phyloP scores from a whole-genome alignment of 1,140 invertebrate genomes.

The Drosophila sproati region DNA sequence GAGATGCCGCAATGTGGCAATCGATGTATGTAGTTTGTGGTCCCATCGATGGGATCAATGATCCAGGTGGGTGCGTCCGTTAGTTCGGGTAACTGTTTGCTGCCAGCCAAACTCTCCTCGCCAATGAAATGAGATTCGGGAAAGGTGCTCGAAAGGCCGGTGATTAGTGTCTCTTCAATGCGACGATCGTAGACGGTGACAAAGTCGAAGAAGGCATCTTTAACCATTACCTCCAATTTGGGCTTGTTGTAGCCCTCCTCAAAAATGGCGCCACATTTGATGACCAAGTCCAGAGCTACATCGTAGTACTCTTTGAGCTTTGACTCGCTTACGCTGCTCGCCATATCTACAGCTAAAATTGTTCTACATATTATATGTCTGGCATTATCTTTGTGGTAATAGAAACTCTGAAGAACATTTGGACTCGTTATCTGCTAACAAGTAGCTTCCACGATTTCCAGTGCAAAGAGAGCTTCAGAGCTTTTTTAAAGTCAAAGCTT shows the following conservation, averaged over 20 bases:
- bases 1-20: constrained; percentile 89
- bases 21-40: constrained; percentile 89
- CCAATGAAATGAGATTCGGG: constrained; percentile 92
- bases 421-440: too few relatives aligned
- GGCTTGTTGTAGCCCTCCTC: constrained; percentile 85
- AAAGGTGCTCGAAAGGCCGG: constrained; percentile 86
- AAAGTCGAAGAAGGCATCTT: constrained; percentile 88
- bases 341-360: constrained; percentile 34
- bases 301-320: constrained; percentile 66
- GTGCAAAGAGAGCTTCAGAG: neutral
- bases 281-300: constrained; percentile 65
- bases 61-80: constrained; percentile 95
- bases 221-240: constrained; percentile 86
- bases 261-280: constrained; percentile 71
- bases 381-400: too few relatives aligned
- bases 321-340: constrained; percentile 16
- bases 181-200: constrained; percentile 91
- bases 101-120: constrained; percentile 90
- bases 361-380: neutral
- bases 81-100: constrained; percentile 86
- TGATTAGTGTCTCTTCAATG: constrained; percentile 89
- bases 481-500: constrained; percentile 13
- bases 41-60: constrained; percentile 93
- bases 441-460: too few relatives aligned
- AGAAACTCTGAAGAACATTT: too few relatives aligned